phyloP scores from a whole-genome alignment of 2,797 vertebrate species.

The Manis javanica region DNA sequence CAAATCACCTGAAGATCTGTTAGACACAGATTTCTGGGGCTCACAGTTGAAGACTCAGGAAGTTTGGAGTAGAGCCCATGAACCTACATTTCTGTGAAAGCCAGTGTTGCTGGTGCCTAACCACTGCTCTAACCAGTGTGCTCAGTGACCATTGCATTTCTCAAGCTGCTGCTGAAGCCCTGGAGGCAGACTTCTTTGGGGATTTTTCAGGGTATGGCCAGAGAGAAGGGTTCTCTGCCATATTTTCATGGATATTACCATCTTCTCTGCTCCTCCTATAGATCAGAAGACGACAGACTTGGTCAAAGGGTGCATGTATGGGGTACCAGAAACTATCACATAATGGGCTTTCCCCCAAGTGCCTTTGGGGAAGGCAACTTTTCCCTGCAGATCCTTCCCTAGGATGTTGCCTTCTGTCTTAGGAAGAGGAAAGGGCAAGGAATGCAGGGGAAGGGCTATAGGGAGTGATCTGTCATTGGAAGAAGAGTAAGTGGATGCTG shows the following conservation, averaged over 20 bases:
- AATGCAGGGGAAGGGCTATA: background rate
- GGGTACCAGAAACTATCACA: background rate
- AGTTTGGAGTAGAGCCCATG: background rate
- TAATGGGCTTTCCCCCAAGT: background rate
- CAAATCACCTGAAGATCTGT: background rate
- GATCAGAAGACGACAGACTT: background rate
- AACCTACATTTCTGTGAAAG: background rate
- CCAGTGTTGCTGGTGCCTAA: background rate
- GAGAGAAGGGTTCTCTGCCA: background rate
- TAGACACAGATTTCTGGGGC: background rate
- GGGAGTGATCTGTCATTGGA: too few relatives aligned
- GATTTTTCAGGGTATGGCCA: background rate
- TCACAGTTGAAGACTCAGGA: background rate
- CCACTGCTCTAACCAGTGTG: too few relatives aligned
- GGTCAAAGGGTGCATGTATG: background rate
- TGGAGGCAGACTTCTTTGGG: background rate
- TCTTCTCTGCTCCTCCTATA: background rate
- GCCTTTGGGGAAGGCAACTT: background rate
- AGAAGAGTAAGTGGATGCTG: too few relatives aligned
- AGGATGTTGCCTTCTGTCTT: background rate
- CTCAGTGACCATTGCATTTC: background rate
- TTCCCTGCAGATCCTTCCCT: background rate
- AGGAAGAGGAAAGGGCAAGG: background rate
- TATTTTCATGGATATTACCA: background rate
- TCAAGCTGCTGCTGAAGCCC: background rate